Percentiles rank a stretch among this genome's conserved stretches.
Evolutionary conservation across 2,797 vertebrate genomes (phyloP).

Genomic region (Antennarius maculatus): DNA sequence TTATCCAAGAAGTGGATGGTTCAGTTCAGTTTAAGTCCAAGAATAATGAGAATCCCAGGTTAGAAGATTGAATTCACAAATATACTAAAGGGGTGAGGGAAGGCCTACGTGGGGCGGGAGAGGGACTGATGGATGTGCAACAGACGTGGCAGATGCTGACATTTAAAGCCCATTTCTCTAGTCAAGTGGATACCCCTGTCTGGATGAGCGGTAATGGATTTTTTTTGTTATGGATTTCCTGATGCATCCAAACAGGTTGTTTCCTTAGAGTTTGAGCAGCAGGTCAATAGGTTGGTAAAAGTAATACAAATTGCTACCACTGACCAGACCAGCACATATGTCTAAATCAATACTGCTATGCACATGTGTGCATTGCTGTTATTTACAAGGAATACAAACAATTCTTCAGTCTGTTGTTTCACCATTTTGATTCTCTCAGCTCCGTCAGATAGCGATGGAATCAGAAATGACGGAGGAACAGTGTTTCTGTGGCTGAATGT

Average conservation of each 20-base stretch:
- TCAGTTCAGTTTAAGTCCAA: constrained; percentile 36
- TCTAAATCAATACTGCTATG: constrained; percentile 30
- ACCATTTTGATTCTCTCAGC: constrained; percentile 39
- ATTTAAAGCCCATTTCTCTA: constrained; percentile 67
- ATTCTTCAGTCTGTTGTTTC: constrained; percentile 33
- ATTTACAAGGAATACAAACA: constrained; percentile 11
- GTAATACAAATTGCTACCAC: constrained; percentile 18
- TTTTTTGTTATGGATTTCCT: constrained; percentile 30
- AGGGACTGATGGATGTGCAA: constrained; percentile 55
- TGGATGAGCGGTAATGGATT: constrained; percentile 54
- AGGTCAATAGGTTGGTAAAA: constrained; percentile 51
- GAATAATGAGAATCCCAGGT: constrained; percentile 37
- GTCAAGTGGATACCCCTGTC: constrained; percentile 49
- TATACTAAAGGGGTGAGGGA: constrained; percentile 10
- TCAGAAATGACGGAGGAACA: constrained; percentile 15
- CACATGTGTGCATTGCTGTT: constrained; percentile 11
- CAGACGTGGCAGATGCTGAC: constrained; percentile 65
- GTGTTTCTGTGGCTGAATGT: constrained; percentile 24
- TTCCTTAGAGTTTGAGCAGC: constrained; percentile 43
- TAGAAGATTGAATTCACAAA: constrained; percentile 31
- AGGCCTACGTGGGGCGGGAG: constrained; percentile 23
- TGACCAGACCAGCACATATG: constrained; percentile 31
- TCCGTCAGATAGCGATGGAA: constrained; percentile 24
- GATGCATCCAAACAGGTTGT: constrained; percentile 54
- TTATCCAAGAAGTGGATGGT: constrained; percentile 33